Conservation (phyloP, 2,113 vertebrate genomes). For the Toxotes chatareus region DNA sequence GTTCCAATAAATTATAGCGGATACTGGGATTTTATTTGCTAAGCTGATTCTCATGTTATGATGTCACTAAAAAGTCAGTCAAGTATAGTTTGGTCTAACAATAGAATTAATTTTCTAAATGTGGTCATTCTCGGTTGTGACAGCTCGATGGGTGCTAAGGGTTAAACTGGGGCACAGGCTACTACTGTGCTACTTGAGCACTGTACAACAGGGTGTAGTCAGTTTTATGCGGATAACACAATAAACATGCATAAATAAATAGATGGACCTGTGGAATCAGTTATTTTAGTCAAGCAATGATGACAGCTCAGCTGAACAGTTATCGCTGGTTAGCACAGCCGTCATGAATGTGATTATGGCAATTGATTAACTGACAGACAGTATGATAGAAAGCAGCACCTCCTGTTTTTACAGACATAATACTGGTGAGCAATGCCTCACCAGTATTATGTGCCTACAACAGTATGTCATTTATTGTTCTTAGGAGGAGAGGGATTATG, state of each 20-base stretch:
- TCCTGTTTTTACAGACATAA: conserved; percentile 1
- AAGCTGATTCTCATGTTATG: background rate
- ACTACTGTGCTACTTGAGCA: background rate
- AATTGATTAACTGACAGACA: conserved; percentile 28
- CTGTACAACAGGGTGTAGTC: background rate
- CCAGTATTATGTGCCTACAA: background rate
- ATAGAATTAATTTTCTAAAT: background rate
- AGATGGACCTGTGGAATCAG: background rate
- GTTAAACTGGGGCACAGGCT: background rate
- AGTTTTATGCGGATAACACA: background rate
- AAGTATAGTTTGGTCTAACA: background rate
- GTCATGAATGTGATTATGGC: conserved; percentile 6
- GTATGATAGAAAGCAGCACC: conserved; percentile 9
- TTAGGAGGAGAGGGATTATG: background rate
- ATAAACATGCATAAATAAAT: background rate
- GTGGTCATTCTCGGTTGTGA: background rate
- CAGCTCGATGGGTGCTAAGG: background rate
- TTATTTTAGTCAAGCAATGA: background rate
- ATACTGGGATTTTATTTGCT: background rate
- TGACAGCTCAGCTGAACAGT: conserved; percentile 7
- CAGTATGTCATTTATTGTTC: background rate
- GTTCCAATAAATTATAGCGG: background rate
- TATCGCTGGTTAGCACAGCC: conserved; percentile 5
- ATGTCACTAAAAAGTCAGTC: background rate
- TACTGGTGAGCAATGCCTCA: background rate